phyloP scores from a whole-genome alignment of 2,113 vertebrate genomes.

The Sinocyclocheilus rhinocerous region DNA sequence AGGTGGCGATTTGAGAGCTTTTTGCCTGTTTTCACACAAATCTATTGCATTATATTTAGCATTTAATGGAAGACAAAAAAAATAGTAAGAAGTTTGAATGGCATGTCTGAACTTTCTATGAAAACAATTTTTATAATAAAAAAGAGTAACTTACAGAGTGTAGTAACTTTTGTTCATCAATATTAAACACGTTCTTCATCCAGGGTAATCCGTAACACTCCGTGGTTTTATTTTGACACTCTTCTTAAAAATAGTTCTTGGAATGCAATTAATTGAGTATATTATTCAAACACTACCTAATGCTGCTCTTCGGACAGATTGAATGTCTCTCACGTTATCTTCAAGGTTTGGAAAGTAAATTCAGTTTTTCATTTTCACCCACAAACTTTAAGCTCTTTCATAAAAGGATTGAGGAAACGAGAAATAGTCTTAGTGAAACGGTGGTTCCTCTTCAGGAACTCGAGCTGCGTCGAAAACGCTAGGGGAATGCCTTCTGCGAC shows the following conservation, averaged over 20 bases:
- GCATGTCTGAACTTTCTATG: not conserved
- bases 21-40: not conserved
- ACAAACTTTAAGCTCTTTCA: not conserved
- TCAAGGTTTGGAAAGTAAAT: slow-evolving; percentile 7
- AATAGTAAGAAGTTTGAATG: not conserved
- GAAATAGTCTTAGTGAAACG: not conserved
- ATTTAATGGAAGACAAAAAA: not conserved
- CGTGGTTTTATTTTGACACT: slow-evolving; percentile 14
- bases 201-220: not conserved
- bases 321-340: not conserved
- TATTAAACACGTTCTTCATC: not conserved
- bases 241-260: not conserved
- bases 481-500: no score
- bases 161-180: not conserved
- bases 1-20: no score
- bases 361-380: not conserved
- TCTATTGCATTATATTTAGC: not conserved
- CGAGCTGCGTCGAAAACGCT: no score
- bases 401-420: not conserved
- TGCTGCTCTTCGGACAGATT: not conserved
- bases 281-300: not conserved
- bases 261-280: not conserved
- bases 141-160: not conserved
- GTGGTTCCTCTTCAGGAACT: no score
- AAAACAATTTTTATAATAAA: not conserved